Conservation (phyloP, 2,797 vertebrate species). For the Eospalax fontanierii region DNA sequence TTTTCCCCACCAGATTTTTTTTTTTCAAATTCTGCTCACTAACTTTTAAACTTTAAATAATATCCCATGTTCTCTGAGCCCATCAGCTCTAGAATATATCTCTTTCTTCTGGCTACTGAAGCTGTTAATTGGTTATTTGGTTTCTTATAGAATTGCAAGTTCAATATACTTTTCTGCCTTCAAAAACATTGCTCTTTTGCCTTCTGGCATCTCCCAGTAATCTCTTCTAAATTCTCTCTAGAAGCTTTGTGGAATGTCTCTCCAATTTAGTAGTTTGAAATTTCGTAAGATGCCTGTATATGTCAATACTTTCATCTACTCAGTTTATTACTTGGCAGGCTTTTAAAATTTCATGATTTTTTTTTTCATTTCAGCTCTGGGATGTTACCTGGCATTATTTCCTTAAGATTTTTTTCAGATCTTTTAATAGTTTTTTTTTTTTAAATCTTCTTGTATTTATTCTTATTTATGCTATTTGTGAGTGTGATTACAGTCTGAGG, state of each 20-base stretch:
- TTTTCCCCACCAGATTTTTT: neutral
- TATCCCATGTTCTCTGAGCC: neutral
- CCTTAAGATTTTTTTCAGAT: neutral
- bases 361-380: neutral
- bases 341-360: neutral
- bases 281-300: neutral
- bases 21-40: neutral
- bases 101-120: neutral
- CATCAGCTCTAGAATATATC: neutral
- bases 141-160: neutral
- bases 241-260: constrained; percentile 33
- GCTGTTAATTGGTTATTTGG: neutral
- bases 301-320: constrained; percentile 48
- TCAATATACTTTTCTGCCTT: constrained; percentile 26
- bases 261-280: constrained; percentile 52
- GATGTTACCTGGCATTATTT: neutral
- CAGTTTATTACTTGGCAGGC: constrained; percentile 11
- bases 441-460: neutral
- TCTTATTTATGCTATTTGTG: neutral
- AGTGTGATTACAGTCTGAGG: neutral
- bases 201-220: constrained; percentile 36
- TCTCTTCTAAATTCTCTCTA: constrained; percentile 44
- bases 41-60: constrained; percentile 41
- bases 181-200: constrained; percentile 15
- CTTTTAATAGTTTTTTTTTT: neutral